Conservation (phyloP, 35 echinoderm and acorn worm genomes). For the Eucidaris tribuloides region DNA sequence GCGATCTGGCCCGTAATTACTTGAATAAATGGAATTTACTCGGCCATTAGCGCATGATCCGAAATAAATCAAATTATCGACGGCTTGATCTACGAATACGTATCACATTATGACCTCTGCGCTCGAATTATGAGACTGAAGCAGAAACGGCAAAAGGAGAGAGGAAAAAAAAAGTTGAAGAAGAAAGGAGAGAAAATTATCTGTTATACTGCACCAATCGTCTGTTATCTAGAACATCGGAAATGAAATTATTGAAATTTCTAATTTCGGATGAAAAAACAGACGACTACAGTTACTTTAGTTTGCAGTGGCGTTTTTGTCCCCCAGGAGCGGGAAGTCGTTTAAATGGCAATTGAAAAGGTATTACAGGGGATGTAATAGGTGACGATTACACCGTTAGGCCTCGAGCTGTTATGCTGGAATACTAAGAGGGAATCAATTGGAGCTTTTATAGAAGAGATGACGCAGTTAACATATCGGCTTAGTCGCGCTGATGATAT, state of each 20-base stretch:
- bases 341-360: constrained; percentile 41
- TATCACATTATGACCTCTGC: constrained; percentile 22
- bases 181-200: background rate
- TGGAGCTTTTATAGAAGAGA: background rate
- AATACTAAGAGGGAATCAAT: background rate
- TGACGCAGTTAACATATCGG: background rate
- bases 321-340: constrained; percentile 4
- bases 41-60: constrained; percentile 34
- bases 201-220: background rate
- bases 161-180: background rate
- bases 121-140: background rate
- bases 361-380: constrained; percentile 24
- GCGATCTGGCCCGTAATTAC: constrained; percentile 22
- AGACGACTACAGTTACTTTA: background rate
- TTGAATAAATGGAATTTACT: constrained; percentile 35
- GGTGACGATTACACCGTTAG: background rate
- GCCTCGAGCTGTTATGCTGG: constrained; percentile 12
- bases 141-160: background rate
- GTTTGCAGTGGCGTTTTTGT: background rate
- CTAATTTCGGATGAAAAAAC: constrained; percentile 34
- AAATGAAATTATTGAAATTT: constrained; percentile 11
- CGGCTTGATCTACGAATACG: constrained; percentile 3
- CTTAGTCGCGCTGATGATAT: background rate
- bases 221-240: background rate
- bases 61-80: constrained; percentile 22